Base-by-base conservation (phyloP, 2,888 invertebrate species). In the Ectemnius lituratus region DNA sequence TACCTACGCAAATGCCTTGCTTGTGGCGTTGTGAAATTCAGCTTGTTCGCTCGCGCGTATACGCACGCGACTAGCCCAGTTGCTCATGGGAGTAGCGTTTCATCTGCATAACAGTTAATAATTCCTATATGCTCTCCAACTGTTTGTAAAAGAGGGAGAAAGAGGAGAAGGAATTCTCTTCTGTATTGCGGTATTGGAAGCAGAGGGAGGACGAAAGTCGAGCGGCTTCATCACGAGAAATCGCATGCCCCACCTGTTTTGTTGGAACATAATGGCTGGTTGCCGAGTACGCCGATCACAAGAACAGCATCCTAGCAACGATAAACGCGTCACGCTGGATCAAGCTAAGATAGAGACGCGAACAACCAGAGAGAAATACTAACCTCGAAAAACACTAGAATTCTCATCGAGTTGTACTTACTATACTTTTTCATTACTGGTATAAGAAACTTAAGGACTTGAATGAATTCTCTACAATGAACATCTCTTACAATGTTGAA, bases 71-170 rank as follows among this genome's bases (percentile, higher is more conserved):
- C 37, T 37, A 20, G 56, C 37, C 37, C 8, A 11, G 37, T n/a
- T 20, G 61, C 61, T 49, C 37, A 28, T 56, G 68, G 59, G 52
- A 62, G 45, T 52, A 52, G 57, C 37, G 68, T 71, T 66, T 77
- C 76, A 77, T 77, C 76, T 75, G 71, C 72, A 67, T 75, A 63
- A 69, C 76, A 70, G 76, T 76, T 76, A 75, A 76, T 71, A 75
- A 76, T 68, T 76, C 75, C 71, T 65, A 64, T 75, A 67, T 66
- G 57, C 49, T 37, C 67, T 62, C 37, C 11, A 6, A 73, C 74
- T 64, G 70, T 59, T 73, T 74, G 49, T 59, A 52, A 64, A 47
- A 3, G 23, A 3, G 23, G 20, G n/a, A n/a, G n/a, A n/a, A n/a
- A n/a, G n/a, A n/a, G n/a, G n/a, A n/a, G n/a, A n/a, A n/a, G n/a